Conservation (phyloP, 1,140 invertebrate genomes). For the Antheraea pernyi region DNA sequence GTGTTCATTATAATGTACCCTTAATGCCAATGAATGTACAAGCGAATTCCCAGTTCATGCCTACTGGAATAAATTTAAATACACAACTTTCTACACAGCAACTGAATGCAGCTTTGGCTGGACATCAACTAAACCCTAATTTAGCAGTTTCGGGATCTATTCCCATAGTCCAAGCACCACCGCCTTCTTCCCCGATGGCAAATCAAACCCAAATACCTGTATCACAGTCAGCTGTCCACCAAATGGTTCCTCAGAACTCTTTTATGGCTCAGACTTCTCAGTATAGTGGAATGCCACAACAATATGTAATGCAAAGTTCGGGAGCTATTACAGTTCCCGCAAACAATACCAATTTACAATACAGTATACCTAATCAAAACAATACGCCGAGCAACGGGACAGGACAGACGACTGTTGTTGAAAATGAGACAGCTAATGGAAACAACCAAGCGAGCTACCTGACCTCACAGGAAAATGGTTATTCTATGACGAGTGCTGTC, state of each 20-base stretch:
- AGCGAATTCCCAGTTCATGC: slow-evolving; percentile 64
- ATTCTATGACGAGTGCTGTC: slow-evolving; percentile 37
- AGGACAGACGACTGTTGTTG: slow-evolving; percentile 40
- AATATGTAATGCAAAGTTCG: slow-evolving; percentile 66
- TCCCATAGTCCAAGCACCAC: slow-evolving; percentile 61
- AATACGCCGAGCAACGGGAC: slow-evolving; percentile 49
- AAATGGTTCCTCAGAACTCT: slow-evolving; percentile 58
- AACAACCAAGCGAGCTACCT: slow-evolving; percentile 62
- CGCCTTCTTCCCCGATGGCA: slow-evolving; percentile 54
- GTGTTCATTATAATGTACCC: slow-evolving; percentile 68
- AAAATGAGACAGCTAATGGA: slow-evolving; percentile 45
- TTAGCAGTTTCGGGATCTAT: slow-evolving; percentile 55
- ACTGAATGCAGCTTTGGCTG: slow-evolving; percentile 60
- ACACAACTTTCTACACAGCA: slow-evolving; percentile 67
- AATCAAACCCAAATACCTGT: slow-evolving; percentile 42
- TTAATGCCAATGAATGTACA: slow-evolving; percentile 70
- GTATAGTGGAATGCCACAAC: slow-evolving; percentile 53
- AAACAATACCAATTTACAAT: slow-evolving; percentile 54
- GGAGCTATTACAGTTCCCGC: slow-evolving; percentile 49
- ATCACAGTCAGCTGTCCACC: slow-evolving; percentile 52
- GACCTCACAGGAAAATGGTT: slow-evolving; percentile 59
- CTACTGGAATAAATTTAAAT: slow-evolving; percentile 60
- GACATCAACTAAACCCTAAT: slow-evolving; percentile 56
- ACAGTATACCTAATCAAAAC: slow-evolving; percentile 49
- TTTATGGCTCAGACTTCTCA: slow-evolving; percentile 60